phyloP scores from a whole-genome alignment of 2,888 invertebrate species.

The Eulithis testata region DNA sequence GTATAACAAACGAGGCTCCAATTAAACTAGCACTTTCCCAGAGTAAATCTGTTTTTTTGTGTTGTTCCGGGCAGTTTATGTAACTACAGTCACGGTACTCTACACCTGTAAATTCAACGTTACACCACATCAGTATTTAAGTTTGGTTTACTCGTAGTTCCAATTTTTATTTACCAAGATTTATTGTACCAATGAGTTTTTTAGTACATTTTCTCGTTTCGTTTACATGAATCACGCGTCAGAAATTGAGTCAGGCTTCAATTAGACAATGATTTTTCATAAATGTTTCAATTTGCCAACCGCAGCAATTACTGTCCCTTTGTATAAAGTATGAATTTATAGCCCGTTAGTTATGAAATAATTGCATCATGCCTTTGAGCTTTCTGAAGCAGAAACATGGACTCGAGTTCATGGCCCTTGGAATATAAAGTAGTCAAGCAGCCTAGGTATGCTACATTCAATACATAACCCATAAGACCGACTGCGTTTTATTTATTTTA shows the following conservation, averaged over 20 bases:
- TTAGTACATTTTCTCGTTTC: conserved; percentile 10
- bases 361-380: conserved; percentile 44
- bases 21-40: conserved; percentile 27
- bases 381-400: conserved; percentile 45
- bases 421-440: conserved; percentile 44
- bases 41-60: conserved; percentile 14
- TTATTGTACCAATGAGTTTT: conserved; percentile 18
- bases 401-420: conserved; percentile 47
- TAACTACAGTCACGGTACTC: conserved; percentile 24
- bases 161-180: conserved; percentile 17
- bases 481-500: neutral
- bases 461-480: neutral
- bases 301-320: conserved; percentile 69
- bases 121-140: conserved; percentile 16
- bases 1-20: conserved; percentile 12
- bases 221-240: conserved; percentile 18
- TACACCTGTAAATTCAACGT: conserved; percentile 23
- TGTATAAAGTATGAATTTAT: conserved; percentile 66
- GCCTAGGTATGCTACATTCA: conserved; percentile 11
- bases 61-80: conserved; percentile 18
- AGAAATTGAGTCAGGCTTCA: conserved; percentile 57
- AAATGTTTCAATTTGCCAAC: conserved; percentile 62
- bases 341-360: conserved; percentile 46
- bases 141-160: conserved; percentile 6
- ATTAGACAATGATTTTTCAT: conserved; percentile 64